A percentile compares a stretch with the other conserved stretches of the same genome.
phyloP scores from a whole-genome alignment of 1,140 invertebrate species.

The fruit fly (Drosophila melanogaster) region Release_6_plus_ISO1_MT NT_037436.4:13944001-13944500 shows the following conservation, averaged over 20 bases:
- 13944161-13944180: constrained; percentile 19
- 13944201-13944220: constrained; percentile 54
- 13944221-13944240: constrained; percentile 37
- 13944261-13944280: constrained; percentile 58
- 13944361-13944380: constrained; percentile 61
- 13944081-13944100: constrained; percentile 35
- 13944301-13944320: constrained; percentile 79
- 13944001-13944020: constrained; percentile 68
- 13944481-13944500: neutral
- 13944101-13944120: constrained; percentile 35
- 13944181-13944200: constrained; percentile 73
- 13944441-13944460: constrained; percentile 26
- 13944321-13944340: constrained; percentile 73
- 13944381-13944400: constrained; percentile 46
- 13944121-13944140: constrained; percentile 22
- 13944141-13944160: constrained; percentile 15
- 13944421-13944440: constrained; percentile 44
- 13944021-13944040: constrained; percentile 50
- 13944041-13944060: constrained; percentile 59
- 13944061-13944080: constrained; percentile 55
- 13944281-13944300: constrained; percentile 63
- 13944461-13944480: constrained; percentile 19
- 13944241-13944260: constrained; percentile 27
- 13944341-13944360: constrained; percentile 69
- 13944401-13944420: constrained; percentile 47